phyloP scores from a whole-genome alignment of 2,113 vertebrate species.

The Amphiprion ocellaris region DNA sequence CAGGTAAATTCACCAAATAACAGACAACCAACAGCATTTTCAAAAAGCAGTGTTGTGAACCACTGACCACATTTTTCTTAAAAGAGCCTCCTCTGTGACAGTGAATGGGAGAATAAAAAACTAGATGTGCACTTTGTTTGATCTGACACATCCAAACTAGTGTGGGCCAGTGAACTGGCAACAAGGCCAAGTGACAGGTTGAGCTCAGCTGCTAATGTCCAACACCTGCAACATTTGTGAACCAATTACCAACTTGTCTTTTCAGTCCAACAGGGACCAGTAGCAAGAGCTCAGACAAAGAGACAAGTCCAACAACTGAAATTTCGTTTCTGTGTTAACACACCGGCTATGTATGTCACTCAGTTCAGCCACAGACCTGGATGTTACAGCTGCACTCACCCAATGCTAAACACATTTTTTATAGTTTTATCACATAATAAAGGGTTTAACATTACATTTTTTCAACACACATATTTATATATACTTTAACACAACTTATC shows the following conservation, averaged over 20 bases:
- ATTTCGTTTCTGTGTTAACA: conserved; percentile 1
- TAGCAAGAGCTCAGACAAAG: not conserved
- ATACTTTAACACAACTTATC: no score
- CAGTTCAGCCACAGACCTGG: no score
- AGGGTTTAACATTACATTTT: no score
- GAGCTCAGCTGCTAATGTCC: conserved; percentile 3
- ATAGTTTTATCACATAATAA: no score
- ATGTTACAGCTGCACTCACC: no score
- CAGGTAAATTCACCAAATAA: no score
- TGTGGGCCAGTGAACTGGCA: not conserved
- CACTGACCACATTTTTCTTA: no score
- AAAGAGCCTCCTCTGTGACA: not conserved
- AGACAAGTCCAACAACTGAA: conserved; percentile 1
- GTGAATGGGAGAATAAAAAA: not conserved
- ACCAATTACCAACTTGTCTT: conserved; percentile 29
- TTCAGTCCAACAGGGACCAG: not conserved
- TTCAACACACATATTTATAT: no score
- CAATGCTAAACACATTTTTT: no score
- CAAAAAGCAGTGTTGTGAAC: no score
- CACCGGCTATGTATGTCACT: no score
- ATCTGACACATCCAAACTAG: not conserved
- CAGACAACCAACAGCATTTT: no score
- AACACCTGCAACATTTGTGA: conserved; percentile 38
- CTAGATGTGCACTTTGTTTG: not conserved
- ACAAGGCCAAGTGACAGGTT: conserved; percentile 4